Evolutionary conservation across 2,113 vertebrate species (phyloP).

Genomic region (Passerina amoena): DNA sequence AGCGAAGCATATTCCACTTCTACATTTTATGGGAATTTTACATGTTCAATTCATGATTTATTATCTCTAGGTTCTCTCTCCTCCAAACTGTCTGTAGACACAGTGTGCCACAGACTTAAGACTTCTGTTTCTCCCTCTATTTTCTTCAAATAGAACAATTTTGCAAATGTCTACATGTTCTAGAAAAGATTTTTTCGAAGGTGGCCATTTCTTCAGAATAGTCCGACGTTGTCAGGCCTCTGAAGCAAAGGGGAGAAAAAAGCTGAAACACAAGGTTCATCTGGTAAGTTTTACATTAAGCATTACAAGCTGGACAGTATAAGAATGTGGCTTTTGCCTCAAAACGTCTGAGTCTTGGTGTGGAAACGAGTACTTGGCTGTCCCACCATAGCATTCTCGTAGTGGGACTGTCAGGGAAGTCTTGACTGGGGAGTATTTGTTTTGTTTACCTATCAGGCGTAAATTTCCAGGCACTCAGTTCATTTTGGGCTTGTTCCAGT

Average conservation of each 20-base stretch:
- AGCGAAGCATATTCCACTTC: conserved; percentile 87
- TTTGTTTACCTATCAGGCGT: conserved; percentile 99
- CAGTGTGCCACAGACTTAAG: conserved; percentile 86
- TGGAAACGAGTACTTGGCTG: conserved; percentile 95
- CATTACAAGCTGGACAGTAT: conserved; percentile 93
- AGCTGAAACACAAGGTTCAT: conserved; percentile 99
- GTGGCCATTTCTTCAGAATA: conserved; percentile 97
- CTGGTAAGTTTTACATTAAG: conserved; percentile 95
- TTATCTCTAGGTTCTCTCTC: conserved; percentile 87
- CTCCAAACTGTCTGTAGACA: conserved; percentile 88
- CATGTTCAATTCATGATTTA: conserved; percentile 92
- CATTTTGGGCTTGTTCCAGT: conserved; percentile 99
- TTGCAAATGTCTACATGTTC: conserved; percentile 87
- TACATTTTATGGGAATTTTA: conserved; percentile 90
- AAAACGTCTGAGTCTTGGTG: conserved; percentile 98
- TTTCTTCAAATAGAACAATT: conserved; percentile 89
- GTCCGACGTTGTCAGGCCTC: conserved; percentile 95
- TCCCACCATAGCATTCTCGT: conserved; percentile 97
- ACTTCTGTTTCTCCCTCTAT: conserved; percentile 90
- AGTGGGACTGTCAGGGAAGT: conserved; percentile 99
- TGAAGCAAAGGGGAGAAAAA: conserved; percentile 91
- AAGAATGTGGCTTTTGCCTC: conserved; percentile 89
- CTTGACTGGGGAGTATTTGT: conserved; percentile 98
- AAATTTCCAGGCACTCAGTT: conserved; percentile 99
- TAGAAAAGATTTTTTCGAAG: conserved; percentile 85